These are phyloP conservation scores for Ptycholaimellus sp. DNA, from an alignment of 2,888 invertebrate species.

Conservation along the genomic window DNA sequence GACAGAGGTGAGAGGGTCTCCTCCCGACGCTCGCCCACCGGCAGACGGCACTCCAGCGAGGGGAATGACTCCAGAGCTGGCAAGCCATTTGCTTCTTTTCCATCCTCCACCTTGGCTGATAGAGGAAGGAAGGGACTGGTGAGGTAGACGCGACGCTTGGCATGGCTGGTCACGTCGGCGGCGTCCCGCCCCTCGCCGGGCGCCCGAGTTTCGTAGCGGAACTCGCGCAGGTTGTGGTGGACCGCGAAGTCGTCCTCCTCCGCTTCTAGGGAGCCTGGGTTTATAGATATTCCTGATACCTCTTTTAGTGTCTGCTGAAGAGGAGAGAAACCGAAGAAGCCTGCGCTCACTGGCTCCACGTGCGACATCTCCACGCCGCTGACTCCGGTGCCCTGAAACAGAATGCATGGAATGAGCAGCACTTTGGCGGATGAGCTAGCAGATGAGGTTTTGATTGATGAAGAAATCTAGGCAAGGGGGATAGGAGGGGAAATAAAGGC, in stretches of 20 bases:
- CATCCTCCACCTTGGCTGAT: no score
- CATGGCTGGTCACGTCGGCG: conserved; percentile 46
- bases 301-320: neutral
- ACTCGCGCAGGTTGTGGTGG: conserved; percentile 28
- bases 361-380: conserved; percentile 85
- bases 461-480: no score
- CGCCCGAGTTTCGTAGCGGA: conserved; percentile 83
- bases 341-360: conserved; percentile 56
- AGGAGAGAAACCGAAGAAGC: conserved; percentile 43
- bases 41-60: conserved; percentile 67
- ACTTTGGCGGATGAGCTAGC: no score
- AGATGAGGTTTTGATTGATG: no score
- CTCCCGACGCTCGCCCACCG: conserved; percentile 36
- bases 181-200: conserved; percentile 47
- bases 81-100: no score
- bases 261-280: neutral
- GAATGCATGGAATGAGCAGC: no score
- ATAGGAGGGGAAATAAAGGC: no score
- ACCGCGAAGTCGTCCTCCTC: conserved; percentile 6
- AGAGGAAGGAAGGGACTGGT: conserved; percentile 55
- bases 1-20: conserved; percentile 71
- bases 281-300: neutral
- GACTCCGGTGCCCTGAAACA: no score
- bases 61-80: conserved; percentile 48
- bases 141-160: conserved; percentile 66